A percentile compares a stretch with the other conserved stretches of the same genome.
Evolutionary conservation across 2,113 vertebrate genomes (phyloP).

Genomic region (Triplophysa dalaica): DNA sequence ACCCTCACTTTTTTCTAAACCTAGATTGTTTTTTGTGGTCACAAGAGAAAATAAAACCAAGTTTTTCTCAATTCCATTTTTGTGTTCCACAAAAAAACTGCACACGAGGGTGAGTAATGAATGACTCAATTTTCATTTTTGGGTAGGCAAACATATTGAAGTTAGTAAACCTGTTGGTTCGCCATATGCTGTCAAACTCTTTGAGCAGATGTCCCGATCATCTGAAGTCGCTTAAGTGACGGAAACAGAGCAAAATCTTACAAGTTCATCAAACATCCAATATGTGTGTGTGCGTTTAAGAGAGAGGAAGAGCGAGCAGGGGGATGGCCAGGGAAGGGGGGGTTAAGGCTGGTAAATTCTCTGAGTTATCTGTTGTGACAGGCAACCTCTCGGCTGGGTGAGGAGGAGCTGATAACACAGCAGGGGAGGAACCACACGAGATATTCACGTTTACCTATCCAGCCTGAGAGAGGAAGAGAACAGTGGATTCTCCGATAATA

Average conservation of each 20-base stretch:
- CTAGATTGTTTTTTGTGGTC: no score
- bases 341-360: slow-evolving; percentile 34
- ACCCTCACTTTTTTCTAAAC: no score
- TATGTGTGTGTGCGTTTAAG: not conserved
- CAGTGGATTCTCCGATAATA: not conserved
- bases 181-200: not conserved
- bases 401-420: slow-evolving; percentile 37
- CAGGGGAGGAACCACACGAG: slow-evolving; percentile 19
- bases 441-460: slow-evolving; percentile 25
- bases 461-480: not conserved
- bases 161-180: not conserved
- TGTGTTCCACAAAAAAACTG: no score
- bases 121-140: no score
- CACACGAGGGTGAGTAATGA: no score
- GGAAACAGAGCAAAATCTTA: not conserved
- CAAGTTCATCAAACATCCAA: not conserved
- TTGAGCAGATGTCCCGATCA: not conserved
- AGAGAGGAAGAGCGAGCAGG: not conserved
- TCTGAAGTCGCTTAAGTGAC: not conserved
- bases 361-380: slow-evolving; percentile 57
- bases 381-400: slow-evolving; percentile 12
- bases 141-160: no score
- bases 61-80: no score
- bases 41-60: no score
- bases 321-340: not conserved